Evolutionary conservation across 2,888 invertebrate species (phyloP).

Genomic region (Frankliniella intonsa): DNA sequence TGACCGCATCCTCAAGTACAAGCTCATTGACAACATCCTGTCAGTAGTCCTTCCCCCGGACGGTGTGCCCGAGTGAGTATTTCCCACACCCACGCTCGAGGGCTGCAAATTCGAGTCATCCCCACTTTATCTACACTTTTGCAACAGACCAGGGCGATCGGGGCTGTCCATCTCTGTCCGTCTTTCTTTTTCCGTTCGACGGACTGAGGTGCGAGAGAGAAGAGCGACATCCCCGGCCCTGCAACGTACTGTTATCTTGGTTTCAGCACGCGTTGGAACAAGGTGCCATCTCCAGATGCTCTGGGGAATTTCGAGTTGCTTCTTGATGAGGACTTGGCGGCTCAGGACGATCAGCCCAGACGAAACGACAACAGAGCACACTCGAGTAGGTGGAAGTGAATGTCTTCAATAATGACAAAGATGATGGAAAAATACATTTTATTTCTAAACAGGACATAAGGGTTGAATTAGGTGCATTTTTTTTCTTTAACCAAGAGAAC

Average conservation of each 20-base stretch:
- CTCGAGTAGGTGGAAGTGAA: constrained; percentile 31
- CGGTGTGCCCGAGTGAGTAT: constrained; percentile 77
- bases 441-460: constrained; percentile 3
- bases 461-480: constrained; percentile 7
- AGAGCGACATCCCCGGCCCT: too few relatives aligned
- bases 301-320: constrained; percentile 78
- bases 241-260: too few relatives aligned
- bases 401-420: not conserved
- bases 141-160: too few relatives aligned
- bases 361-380: constrained; percentile 39
- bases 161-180: too few relatives aligned
- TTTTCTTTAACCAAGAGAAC: not conserved
- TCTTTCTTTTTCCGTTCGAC: too few relatives aligned
- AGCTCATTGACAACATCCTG: constrained; percentile 87
- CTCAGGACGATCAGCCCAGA: constrained; percentile 58
- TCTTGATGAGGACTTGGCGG: constrained; percentile 74
- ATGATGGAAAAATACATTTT: constrained; percentile 1
- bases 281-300: constrained; percentile 68
- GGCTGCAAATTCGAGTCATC: not conserved
- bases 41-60: constrained; percentile 84
- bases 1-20: constrained; percentile 89
- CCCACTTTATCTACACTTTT: not conserved
- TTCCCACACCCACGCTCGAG: not conserved
- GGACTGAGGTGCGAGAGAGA: too few relatives aligned
- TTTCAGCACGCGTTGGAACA: constrained; percentile 74